Evolutionary conservation across 2,888 invertebrate genomes (phyloP).

Genomic region (Drosophila robusta): DNA sequence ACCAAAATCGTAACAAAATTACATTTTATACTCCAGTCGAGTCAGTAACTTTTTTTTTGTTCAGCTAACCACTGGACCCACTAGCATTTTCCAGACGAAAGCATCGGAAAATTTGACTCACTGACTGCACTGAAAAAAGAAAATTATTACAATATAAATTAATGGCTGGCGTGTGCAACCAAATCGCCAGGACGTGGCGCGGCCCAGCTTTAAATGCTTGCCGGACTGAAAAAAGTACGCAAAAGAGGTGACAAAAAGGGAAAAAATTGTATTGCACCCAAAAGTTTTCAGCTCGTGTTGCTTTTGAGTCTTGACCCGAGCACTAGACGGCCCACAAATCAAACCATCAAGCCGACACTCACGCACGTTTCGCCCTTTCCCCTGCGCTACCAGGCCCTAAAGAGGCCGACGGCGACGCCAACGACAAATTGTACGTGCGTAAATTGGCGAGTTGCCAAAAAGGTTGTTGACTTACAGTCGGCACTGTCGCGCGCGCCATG

Average conservation of each 20-base stretch:
- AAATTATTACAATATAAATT: slow-evolving; percentile 63
- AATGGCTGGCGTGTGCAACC: slow-evolving; percentile 60
- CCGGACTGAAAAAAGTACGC: slow-evolving; percentile 45
- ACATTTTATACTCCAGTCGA: slow-evolving; percentile 16
- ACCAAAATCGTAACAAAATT: slow-evolving; percentile 29
- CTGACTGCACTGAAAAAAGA: slow-evolving; percentile 29
- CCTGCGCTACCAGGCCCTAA: background rate
- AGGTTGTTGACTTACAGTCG: slow-evolving; percentile 74
- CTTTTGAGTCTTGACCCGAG: slow-evolving; percentile 24
- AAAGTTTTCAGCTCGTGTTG: slow-evolving; percentile 29
- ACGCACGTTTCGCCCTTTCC: slow-evolving; percentile 5
- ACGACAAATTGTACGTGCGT: slow-evolving; percentile 72
- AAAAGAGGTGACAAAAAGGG: slow-evolving; percentile 46
- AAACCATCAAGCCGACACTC: slow-evolving; percentile 20
- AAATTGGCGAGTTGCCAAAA: slow-evolving; percentile 71
- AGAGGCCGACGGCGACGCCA: slow-evolving; percentile 12
- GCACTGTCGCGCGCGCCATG: slow-evolving; percentile 37
- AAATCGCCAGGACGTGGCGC: slow-evolving; percentile 35
- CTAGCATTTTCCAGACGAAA: slow-evolving; percentile 69
- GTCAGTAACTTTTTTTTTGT: slow-evolving; percentile 14
- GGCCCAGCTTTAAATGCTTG: slow-evolving; percentile 50
- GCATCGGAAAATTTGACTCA: slow-evolving; percentile 59
- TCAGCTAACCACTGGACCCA: slow-evolving; percentile 14
- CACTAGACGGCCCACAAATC: slow-evolving; percentile 50
- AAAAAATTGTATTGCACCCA: slow-evolving; percentile 18